These are phyloP conservation scores for Caenorhabditis macrosperma DNA, from an alignment of 2,888 invertebrate species.

Conservation along the genomic window DNA sequence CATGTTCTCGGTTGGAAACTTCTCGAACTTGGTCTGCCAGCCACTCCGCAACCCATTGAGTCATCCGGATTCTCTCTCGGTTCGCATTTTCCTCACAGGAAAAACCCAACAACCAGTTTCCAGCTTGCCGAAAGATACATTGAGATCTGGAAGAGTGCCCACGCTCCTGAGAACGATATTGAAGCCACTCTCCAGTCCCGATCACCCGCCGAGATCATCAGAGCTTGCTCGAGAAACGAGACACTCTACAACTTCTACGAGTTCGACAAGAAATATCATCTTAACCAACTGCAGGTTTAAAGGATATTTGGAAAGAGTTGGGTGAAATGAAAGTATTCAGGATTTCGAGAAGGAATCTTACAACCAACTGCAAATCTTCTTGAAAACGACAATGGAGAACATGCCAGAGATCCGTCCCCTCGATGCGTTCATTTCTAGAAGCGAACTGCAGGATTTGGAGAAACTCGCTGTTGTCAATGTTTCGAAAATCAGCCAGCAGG, in stretches of 20 bases:
- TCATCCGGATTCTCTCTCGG: conserved; percentile 74
- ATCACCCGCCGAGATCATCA: conserved; percentile 71
- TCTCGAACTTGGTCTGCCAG: conserved; percentile 74
- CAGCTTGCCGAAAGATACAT: conserved; percentile 76
- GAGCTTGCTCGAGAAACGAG: conserved; percentile 74
- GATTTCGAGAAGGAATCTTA: conserved; percentile 66
- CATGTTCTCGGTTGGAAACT: conserved; percentile 75
- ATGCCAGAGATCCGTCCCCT: conserved; percentile 61
- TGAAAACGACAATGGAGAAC: conserved; percentile 57
- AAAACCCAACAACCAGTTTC: conserved; percentile 27
- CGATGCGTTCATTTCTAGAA: conserved; percentile 53
- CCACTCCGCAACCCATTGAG: conserved; percentile 73
- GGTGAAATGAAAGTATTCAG: conserved; percentile 24
- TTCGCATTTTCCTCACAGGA: conserved; percentile 33
- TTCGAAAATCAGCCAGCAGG: conserved; percentile 60
- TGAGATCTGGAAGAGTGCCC: conserved; percentile 62
- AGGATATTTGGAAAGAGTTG: background rate
- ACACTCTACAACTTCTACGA: conserved; percentile 77
- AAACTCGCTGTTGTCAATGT: conserved; percentile 66
- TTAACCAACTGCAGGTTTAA: conserved; percentile 67
- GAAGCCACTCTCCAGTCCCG: conserved; percentile 61
- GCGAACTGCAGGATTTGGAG: conserved; percentile 59
- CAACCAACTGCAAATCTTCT: conserved; percentile 59
- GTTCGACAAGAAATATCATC: conserved; percentile 75
- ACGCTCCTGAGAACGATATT: conserved; percentile 52